Percentiles rank a stretch among this genome's conserved stretches.
phyloP scores from a whole-genome alignment of 2,797 vertebrate genomes.

The Trematomus bernacchii region DNA sequence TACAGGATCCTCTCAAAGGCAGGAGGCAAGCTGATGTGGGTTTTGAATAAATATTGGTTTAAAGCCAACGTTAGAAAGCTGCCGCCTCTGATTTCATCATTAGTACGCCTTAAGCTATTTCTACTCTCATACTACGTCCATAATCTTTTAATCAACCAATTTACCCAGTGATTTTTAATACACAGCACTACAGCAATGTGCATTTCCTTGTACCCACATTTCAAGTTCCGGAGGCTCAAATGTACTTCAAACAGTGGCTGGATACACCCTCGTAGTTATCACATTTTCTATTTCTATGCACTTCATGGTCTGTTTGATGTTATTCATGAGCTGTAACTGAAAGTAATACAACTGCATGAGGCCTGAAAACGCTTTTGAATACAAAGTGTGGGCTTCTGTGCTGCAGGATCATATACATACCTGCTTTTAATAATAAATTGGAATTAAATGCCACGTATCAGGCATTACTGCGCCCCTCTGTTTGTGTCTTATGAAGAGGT shows the following conservation, averaged over 20 bases:
- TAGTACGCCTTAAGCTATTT: conserved; percentile 50
- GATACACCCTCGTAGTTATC: conserved; percentile 79
- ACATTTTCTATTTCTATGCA: conserved; percentile 82
- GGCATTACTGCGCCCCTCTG: conserved; percentile 44
- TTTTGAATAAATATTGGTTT: conserved; percentile 65
- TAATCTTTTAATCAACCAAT: conserved; percentile 75
- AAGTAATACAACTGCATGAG: conserved; percentile 83
- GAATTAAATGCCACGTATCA: conserved; percentile 73
- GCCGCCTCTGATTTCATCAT: conserved; percentile 58
- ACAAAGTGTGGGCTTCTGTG: conserved; percentile 72
- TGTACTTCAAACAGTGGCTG: conserved; percentile 80
- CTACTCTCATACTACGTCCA: conserved; percentile 43
- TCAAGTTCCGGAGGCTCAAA: conserved; percentile 70
- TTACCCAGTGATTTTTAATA: conserved; percentile 62
- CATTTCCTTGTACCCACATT: conserved; percentile 71
- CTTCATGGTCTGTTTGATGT: conserved; percentile 85
- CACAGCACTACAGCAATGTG: conserved; percentile 45
- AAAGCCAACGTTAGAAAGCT: conserved; percentile 62
- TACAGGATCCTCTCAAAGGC: conserved; percentile 28
- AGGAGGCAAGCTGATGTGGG: conserved; percentile 37
- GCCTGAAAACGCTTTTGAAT: conserved; percentile 77
- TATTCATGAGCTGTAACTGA: conserved; percentile 85
- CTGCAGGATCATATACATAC: conserved; percentile 65
- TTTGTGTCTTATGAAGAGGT: conserved; percentile 48
- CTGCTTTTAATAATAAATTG: conserved; percentile 71